Conservation (phyloP, 2,113 vertebrate species). For the Hiodon alosoides region DNA sequence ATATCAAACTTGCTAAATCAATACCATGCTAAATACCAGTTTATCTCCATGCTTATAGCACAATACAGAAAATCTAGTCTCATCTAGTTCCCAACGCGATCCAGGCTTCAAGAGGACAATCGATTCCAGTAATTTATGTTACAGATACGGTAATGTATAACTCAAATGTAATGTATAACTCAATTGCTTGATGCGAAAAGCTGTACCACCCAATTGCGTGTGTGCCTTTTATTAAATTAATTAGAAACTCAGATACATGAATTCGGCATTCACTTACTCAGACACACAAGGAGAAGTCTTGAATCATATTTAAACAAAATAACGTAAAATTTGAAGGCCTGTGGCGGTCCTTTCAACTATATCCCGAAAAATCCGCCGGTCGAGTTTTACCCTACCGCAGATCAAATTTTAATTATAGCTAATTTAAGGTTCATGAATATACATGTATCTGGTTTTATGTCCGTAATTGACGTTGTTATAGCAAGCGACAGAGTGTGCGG, state of each 20-base stretch:
- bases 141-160: too few relatives aligned
- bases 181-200: too few relatives aligned
- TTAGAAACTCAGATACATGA: not conserved
- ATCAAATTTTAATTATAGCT: conserved; percentile 11
- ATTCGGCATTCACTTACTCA: not conserved
- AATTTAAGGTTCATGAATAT: conserved; percentile 15
- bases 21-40: not conserved
- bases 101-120: too few relatives aligned
- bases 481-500: not conserved
- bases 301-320: too few relatives aligned
- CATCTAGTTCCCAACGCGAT: not conserved
- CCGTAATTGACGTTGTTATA: not conserved
- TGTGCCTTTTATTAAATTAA: too few relatives aligned
- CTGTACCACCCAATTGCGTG: too few relatives aligned
- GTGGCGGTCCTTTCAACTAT: too few relatives aligned
- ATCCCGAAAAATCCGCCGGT: conserved; percentile 8
- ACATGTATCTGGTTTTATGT: not conserved
- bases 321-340: too few relatives aligned
- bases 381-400: conserved; percentile 2
- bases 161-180: too few relatives aligned
- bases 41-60: not conserved
- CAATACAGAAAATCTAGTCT: not conserved
- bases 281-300: not conserved
- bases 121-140: too few relatives aligned
- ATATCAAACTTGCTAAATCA: not conserved